phyloP scores from a whole-genome alignment of 1,140 invertebrate species.

The Teleopsis dalmanni region DNA sequence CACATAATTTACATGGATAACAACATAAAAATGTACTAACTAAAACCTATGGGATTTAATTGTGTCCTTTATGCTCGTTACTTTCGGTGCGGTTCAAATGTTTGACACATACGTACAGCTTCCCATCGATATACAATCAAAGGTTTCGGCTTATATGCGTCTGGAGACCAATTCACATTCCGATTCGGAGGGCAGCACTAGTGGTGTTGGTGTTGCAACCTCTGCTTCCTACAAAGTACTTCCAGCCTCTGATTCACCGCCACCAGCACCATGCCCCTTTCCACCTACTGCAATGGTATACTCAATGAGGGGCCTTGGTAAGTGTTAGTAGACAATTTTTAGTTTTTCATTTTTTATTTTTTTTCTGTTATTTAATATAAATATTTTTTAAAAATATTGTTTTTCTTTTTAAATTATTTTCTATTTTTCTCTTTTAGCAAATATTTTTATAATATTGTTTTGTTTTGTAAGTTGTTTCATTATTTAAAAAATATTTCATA shows the following conservation, averaged over 20 bases:
- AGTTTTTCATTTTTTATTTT: conserved; percentile 17
- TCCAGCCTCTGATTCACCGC: conserved; percentile 42
- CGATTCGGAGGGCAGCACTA: conserved; percentile 41
- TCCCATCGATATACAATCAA: conserved; percentile 80
- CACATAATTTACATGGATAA: too few species aligned
- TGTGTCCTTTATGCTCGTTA: too few species aligned
- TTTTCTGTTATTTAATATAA: conserved; percentile 7
- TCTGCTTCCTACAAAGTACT: conserved; percentile 43
- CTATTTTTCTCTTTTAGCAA: conserved; percentile 5
- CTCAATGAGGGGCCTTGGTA: conserved; percentile 53
- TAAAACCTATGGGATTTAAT: background rate
- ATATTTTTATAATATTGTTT: background rate
- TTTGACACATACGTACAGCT: conserved; percentile 53
- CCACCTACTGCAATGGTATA: conserved; percentile 85
- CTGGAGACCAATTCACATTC: conserved; percentile 57
- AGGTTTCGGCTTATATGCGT: conserved; percentile 71
- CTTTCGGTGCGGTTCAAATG: too few species aligned
- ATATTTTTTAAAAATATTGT: conserved; percentile 11
- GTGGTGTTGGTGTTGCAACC: conserved; percentile 39
- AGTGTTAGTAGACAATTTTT: conserved; percentile 48
- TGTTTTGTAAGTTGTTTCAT: background rate
- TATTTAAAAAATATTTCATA: background rate
- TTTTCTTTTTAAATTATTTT: conserved; percentile 5
- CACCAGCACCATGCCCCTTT: conserved; percentile 51
- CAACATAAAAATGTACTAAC: background rate